phyloP scores from a whole-genome alignment of 1,140 invertebrate genomes.

The Caerostris extrusa region DNA sequence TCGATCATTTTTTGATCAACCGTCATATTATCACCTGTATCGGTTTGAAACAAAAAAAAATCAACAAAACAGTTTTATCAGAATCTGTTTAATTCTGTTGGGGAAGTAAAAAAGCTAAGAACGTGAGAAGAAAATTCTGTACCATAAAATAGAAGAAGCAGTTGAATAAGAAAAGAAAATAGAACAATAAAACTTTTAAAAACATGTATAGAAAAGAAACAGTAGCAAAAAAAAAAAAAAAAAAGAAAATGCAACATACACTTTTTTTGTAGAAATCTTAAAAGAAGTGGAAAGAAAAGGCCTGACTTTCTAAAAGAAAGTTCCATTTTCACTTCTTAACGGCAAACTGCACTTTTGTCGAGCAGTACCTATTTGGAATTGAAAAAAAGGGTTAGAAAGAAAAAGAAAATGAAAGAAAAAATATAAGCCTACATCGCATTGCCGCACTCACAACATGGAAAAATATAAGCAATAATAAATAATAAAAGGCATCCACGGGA shows the following conservation, averaged over 20 bases:
- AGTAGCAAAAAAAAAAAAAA: neutral
- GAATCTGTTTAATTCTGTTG: slow-evolving; percentile 32
- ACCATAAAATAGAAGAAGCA: neutral
- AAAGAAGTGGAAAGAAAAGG: slow-evolving; percentile 13
- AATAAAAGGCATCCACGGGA: neutral
- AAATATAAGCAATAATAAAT: slow-evolving; percentile 57
- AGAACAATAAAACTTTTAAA: slow-evolving; percentile 23
- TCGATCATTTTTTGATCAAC: slow-evolving; percentile 1
- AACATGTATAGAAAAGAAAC: slow-evolving; percentile 30
- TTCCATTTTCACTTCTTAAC: slow-evolving; percentile 64
- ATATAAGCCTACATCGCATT: neutral
- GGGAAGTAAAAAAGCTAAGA: neutral
- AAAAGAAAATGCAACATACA: slow-evolving; percentile 55
- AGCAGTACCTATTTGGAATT: slow-evolving; percentile 1
- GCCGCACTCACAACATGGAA: slow-evolving; percentile 19
- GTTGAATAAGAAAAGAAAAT: neutral
- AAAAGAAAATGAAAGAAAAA: neutral
- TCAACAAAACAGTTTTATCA: neutral
- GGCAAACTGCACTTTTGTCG: slow-evolving; percentile 62
- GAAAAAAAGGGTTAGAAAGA: neutral
- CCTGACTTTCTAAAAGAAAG: slow-evolving; percentile 49
- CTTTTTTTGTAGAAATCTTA: slow-evolving; percentile 9
- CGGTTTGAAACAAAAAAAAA: neutral
- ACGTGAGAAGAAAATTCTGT: slow-evolving; percentile 58
- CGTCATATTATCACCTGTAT: neutral